These are phyloP conservation scores for Matsumyia berberina DNA, from an alignment of 2,888 invertebrate genomes.

Conservation along the genomic window DNA sequence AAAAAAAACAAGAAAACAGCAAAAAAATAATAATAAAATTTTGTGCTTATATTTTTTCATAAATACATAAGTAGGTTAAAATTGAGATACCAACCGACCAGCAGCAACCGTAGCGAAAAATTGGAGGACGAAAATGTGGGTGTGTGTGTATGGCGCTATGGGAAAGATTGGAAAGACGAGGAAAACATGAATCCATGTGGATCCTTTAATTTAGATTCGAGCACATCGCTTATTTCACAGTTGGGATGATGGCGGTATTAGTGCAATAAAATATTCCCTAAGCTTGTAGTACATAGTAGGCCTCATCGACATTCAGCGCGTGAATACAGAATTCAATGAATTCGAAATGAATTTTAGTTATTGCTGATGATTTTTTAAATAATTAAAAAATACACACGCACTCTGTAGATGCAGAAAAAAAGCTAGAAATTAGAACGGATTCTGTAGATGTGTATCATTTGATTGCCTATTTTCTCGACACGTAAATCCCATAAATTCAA, in stretches of 20 bases:
- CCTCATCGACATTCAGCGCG: not conserved
- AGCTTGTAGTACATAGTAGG: constrained; percentile 19
- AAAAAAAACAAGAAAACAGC: not conserved
- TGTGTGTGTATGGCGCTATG: not conserved
- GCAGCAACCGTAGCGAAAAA: constrained; percentile 20
- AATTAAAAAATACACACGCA: constrained; percentile 3
- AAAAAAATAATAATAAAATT: constrained; percentile 47
- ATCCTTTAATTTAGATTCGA: constrained; percentile 44
- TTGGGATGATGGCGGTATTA: constrained; percentile 5
- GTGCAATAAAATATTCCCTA: constrained; percentile 41
- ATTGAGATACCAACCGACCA: constrained; percentile 27
- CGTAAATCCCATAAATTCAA: too few species aligned
- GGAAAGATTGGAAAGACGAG: not conserved
- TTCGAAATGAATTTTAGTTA: constrained; percentile 1
- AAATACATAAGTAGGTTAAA: constrained; percentile 66
- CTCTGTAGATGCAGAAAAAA: too few species aligned
- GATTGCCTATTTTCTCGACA: too few species aligned
- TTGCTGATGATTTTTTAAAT: constrained; percentile 24
- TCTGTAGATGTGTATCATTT: too few species aligned
- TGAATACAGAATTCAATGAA: constrained; percentile 25
- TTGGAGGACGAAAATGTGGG: constrained; percentile 3
- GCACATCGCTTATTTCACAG: constrained; percentile 29
- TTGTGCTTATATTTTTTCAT: constrained; percentile 56
- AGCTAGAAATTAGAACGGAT: too few species aligned
- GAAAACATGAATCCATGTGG: not conserved